These are phyloP conservation scores for Meiosimyza platycephala DNA, from an alignment of 2,888 invertebrate species.

Conservation along the genomic window DNA sequence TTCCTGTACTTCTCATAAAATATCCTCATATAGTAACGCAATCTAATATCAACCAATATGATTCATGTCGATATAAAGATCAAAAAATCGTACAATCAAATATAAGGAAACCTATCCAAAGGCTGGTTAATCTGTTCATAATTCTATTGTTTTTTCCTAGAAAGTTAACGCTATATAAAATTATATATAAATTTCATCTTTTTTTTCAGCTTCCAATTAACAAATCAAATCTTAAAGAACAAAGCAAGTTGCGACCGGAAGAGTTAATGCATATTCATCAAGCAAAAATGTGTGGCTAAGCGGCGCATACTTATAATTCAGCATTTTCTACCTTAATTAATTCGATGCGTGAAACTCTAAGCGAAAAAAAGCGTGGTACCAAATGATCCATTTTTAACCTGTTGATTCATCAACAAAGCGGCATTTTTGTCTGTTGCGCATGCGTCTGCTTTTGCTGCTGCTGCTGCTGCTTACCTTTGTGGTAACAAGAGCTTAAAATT, in stretches of 20 bases:
- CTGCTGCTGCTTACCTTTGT: neutral
- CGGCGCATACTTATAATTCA: neutral
- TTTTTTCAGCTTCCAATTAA: neutral
- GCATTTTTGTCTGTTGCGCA: too few species aligned
- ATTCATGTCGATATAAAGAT: too few species aligned
- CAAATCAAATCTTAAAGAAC: neutral
- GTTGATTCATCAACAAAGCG: conserved; percentile 14
- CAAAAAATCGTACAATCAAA: too few species aligned
- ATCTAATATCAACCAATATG: too few species aligned
- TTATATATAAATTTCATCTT: neutral
- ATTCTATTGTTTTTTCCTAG: too few species aligned
- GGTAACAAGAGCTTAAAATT: neutral
- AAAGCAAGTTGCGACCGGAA: neutral
- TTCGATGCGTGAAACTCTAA: neutral
- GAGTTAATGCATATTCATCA: neutral
- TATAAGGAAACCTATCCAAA: too few species aligned
- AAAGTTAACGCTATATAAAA: too few species aligned
- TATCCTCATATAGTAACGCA: too few species aligned
- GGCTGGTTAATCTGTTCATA: too few species aligned
- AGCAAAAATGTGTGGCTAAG: conserved; percentile 4
- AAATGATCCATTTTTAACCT: conserved; percentile 20
- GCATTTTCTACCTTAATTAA: neutral
- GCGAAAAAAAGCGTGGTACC: neutral
- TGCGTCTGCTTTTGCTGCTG: too few species aligned
- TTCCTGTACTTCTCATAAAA: too few species aligned